Evolutionary conservation across 2,113 vertebrate species (phyloP).

Genomic region (Notothenia coriiceps): DNA sequence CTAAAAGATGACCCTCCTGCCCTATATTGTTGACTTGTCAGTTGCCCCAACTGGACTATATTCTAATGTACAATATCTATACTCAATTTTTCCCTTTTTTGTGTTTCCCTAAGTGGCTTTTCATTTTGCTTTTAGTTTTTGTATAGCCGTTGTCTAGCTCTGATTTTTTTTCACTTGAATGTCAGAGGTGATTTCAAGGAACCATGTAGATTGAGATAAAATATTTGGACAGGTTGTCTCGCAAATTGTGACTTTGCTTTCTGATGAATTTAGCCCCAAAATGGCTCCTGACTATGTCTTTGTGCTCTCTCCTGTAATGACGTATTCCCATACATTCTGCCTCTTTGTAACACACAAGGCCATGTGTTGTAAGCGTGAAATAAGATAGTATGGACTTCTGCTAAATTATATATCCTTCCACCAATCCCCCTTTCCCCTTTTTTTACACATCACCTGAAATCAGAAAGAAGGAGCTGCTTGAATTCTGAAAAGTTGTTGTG

Average conservation of each 20-base stretch:
- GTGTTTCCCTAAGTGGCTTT: not conserved
- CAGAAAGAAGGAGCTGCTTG: conserved; percentile 14
- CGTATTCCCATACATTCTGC: conserved; percentile 24
- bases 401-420: not conserved
- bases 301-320: not conserved
- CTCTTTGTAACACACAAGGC: not conserved
- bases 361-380: not conserved
- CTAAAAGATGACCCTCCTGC: conserved; percentile 69
- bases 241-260: conserved; percentile 8
- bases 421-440: not conserved
- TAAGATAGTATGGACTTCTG: not conserved
- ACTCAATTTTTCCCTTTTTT: conserved; percentile 26
- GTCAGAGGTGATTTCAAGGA: not conserved
- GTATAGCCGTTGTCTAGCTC: not conserved
- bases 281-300: conserved; percentile 1
- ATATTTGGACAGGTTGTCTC: not conserved
- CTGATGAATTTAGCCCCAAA: not conserved
- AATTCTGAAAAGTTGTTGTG: conserved; percentile 5
- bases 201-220: not conserved
- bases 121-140: conserved; percentile 9
- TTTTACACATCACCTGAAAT: conserved; percentile 22
- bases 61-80: conserved; percentile 52
- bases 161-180: not conserved
- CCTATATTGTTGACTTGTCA: conserved; percentile 78
- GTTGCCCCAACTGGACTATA: conserved; percentile 57